Base-by-base conservation (phyloP, 2,888 invertebrate species). In the Aleiodes alternator region DNA sequence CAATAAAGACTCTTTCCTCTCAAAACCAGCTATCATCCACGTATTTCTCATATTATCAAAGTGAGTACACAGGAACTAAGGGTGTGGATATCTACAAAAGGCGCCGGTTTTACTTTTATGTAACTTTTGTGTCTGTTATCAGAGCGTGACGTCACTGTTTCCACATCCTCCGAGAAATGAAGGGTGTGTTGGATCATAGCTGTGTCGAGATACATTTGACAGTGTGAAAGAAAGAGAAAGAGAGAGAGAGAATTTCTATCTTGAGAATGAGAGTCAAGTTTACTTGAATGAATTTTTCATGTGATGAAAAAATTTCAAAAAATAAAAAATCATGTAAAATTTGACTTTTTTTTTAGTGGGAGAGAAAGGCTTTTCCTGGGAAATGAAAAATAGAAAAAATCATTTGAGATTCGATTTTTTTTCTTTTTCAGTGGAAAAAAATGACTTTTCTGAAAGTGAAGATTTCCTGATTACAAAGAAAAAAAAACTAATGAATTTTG, bases 71-170 rank as follows among this genome's bases (percentile, higher is more conserved):
- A 72, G 74, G 73, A 72, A 74, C 68, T 59, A 69, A 74, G 72
- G 68, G 48, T 71, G 72, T 72, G 73, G 51, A 71, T 76, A 59
- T 69, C 59, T 53, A 72, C 73, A 72, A 73, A 64, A 75, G 73
- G 73, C 50, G 16, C 66, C 66, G 59, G 51, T 29, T 43, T 14
- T 73, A 48, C 66, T 72, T 73, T 68, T 74, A 76, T 76, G 75
- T 69, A 79, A 79, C 75, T 73, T 74, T 64, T 59, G 70, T 59
- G 70, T 55, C 59, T 75, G 68, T 76, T 79, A 79, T 81, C 79
- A 78, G 78, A 79, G 74, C 80, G 78, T 79, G 76, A 78, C 77
- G 77, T 80, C 78, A 80, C 71, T 29, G 38, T 75, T 73, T 59
- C 72, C 57, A 59, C 55, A 74, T 76, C 76, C 78, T 72, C 72